Evolutionary conservation across 2,797 vertebrate species (phyloP).

Genomic region (Enteromius mattozi): DNA sequence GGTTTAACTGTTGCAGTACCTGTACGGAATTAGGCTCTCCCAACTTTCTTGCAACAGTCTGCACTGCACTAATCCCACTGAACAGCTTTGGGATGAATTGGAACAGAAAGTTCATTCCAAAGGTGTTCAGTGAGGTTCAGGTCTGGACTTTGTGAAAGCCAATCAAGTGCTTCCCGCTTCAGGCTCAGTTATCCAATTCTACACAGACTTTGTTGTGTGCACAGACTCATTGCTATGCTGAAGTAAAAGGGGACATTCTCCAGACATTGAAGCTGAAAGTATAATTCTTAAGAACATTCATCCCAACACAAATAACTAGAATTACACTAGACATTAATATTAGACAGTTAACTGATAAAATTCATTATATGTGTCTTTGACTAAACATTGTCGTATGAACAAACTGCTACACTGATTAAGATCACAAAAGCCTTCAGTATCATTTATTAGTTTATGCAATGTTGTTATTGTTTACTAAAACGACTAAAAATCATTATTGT

Average conservation of each 20-base stretch:
- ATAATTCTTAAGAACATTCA: background rate
- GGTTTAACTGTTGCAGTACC: background rate
- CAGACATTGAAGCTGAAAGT: background rate
- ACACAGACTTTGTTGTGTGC: background rate
- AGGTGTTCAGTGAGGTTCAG: background rate
- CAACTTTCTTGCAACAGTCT: background rate
- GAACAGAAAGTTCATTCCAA: background rate
- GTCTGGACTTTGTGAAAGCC: background rate
- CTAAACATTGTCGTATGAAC: background rate
- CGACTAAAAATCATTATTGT: background rate
- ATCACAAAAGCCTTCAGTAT: background rate
- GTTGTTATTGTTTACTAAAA: background rate
- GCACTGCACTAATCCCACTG: background rate
- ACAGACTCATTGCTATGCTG: background rate
- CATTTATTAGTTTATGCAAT: background rate
- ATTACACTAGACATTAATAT: background rate
- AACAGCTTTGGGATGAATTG: background rate
- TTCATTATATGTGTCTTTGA: background rate
- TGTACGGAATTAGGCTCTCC: background rate
- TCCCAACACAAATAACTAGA: background rate
- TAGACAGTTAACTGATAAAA: background rate
- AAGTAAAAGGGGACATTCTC: background rate
- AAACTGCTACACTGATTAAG: background rate
- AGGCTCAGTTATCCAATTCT: background rate
- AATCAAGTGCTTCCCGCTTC: background rate